Evolutionary conservation across 2,797 vertebrate genomes (phyloP).

Genomic region (Peromyscus nudipes): DNA sequence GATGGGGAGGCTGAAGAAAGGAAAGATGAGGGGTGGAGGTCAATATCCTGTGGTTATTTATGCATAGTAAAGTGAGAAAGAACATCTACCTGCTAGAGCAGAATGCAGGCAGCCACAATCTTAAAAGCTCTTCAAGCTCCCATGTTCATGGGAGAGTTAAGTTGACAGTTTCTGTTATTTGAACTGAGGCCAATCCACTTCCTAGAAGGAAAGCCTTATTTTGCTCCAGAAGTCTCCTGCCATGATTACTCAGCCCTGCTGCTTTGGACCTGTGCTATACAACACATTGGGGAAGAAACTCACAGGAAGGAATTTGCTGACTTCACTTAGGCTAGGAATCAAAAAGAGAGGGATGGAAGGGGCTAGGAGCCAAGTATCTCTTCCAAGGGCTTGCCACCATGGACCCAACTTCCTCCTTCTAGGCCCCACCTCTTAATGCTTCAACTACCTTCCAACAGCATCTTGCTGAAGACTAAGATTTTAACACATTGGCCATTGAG

Average conservation of each 20-base stretch:
- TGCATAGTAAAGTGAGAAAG: not conserved
- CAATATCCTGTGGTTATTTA: not conserved
- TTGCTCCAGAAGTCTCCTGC: not conserved
- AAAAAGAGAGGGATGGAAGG: not conserved
- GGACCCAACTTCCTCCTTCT: not conserved
- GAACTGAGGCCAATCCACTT: not conserved
- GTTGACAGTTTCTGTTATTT: not conserved
- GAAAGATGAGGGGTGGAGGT: not conserved
- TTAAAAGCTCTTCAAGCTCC: too few relatives aligned
- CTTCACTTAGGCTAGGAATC: not conserved
- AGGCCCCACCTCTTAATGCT: not conserved
- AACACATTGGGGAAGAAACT: not conserved
- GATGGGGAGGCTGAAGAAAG: not conserved
- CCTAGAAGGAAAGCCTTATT: not conserved
- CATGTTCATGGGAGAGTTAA: too few relatives aligned
- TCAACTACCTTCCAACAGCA: not conserved
- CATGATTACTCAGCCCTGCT: not conserved
- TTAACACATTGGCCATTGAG: not conserved
- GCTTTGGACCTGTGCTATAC: not conserved
- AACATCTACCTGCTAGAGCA: not conserved
- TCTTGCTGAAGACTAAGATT: too few relatives aligned
- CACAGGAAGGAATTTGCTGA: not conserved
- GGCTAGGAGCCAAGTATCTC: not conserved
- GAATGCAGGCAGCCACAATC: not conserved
- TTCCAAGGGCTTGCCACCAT: not conserved